Evolutionary conservation across 2,113 vertebrate species (phyloP).

Genomic region (Fregata magnificens): DNA sequence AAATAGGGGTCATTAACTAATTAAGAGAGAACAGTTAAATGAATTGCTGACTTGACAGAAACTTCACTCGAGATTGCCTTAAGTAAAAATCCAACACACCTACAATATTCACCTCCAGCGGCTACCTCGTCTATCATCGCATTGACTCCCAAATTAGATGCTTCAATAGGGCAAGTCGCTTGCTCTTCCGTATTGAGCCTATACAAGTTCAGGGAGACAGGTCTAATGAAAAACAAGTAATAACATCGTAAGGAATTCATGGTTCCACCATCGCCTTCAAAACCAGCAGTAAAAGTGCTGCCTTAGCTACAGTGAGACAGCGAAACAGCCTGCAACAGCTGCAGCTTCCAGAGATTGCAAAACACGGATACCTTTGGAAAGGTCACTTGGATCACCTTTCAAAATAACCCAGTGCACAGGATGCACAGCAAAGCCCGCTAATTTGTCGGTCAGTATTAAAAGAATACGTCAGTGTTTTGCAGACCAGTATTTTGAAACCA

Average conservation of each 20-base stretch:
- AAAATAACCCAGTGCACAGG: constrained; percentile 31
- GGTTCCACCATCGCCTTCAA: background rate
- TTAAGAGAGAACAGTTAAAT: background rate
- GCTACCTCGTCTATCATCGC: background rate
- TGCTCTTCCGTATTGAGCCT: background rate
- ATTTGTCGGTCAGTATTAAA: constrained; percentile 21
- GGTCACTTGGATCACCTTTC: constrained; percentile 75
- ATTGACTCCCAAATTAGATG: background rate
- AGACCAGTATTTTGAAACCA: background rate
- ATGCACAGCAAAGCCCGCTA: constrained; percentile 51
- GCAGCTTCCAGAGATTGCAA: constrained; percentile 57
- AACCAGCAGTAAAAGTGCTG: background rate
- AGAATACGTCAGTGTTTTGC: background rate
- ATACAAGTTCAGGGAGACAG: background rate
- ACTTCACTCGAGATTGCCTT: background rate
- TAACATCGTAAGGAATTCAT: background rate
- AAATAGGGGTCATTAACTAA: background rate
- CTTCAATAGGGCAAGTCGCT: background rate
- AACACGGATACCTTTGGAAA: constrained; percentile 57
- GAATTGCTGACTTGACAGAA: background rate
- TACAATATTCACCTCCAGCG: background rate
- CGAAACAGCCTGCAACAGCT: constrained; percentile 66
- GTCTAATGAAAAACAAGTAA: background rate
- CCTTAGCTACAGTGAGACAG: background rate
- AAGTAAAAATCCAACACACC: background rate